Percentiles rank a stretch among this genome's conserved stretches.
Conservation (phyloP, 2,888 invertebrate genomes). For the Abrostola tripartita region DNA sequence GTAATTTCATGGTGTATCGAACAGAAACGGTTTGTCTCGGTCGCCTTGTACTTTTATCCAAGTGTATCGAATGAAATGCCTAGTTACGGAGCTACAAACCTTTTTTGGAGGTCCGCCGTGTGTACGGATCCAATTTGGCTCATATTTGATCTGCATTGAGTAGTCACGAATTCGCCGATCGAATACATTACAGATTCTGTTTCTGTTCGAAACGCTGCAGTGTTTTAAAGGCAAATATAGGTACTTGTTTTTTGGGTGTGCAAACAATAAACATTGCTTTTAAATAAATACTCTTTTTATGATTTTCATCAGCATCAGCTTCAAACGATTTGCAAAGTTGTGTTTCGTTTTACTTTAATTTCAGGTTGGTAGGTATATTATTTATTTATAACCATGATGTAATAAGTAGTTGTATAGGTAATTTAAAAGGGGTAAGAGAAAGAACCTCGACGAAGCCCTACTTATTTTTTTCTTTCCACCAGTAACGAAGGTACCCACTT, state of each 20-base stretch:
- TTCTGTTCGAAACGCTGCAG: slow-evolving; percentile 59
- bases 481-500: background rate
- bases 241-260: slow-evolving; percentile 47
- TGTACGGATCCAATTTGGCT: slow-evolving; percentile 67
- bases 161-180: slow-evolving; percentile 66
- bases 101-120: slow-evolving; percentile 56
- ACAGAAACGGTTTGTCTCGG: slow-evolving; percentile 49
- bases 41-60: slow-evolving; percentile 53
- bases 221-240: slow-evolving; percentile 58
- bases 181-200: slow-evolving; percentile 75
- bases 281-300: slow-evolving; percentile 24
- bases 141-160: slow-evolving; percentile 74
- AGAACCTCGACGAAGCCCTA: background rate
- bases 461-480: background rate
- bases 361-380: too few species aligned
- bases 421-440: too few species aligned
- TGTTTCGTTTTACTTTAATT: too few species aligned
- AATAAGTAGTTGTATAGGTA: too few species aligned
- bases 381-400: too few species aligned
- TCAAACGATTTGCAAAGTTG: too few species aligned
- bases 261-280: slow-evolving; percentile 40
- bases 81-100: slow-evolving; percentile 55
- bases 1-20: slow-evolving; percentile 57
- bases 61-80: slow-evolving; percentile 58
- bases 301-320: too few species aligned